Percentiles rank a stretch among this genome's conserved stretches.
phyloP scores from a whole-genome alignment of 1,140 invertebrate species.

The Watersipora subatra region DNA sequence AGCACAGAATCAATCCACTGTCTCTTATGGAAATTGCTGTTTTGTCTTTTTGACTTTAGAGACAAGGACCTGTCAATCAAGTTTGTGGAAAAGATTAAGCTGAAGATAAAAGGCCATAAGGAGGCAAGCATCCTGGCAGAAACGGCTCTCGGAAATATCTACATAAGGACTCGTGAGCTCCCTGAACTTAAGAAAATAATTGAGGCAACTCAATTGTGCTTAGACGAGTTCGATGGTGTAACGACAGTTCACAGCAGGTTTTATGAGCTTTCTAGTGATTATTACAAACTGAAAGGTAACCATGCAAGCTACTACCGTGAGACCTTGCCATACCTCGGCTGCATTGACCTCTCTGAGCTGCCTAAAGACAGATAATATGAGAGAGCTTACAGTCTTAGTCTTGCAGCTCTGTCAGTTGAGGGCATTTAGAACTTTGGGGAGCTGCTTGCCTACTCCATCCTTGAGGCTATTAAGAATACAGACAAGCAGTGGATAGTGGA shows the following conservation, averaged over 20 bases:
- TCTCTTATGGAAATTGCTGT: no score
- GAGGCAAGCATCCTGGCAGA: conserved; percentile 74
- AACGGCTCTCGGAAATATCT: conserved; percentile 69
- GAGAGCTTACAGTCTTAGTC: conserved; percentile 75
- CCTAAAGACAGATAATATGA: conserved; percentile 38
- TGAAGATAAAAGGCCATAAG: conserved; percentile 63
- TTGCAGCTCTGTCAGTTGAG: conserved; percentile 76
- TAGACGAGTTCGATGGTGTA: conserved; percentile 79
- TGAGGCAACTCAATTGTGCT: conserved; percentile 68
- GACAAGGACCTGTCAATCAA: no score
- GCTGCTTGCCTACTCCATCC: conserved; percentile 80
- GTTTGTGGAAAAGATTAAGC: no score
- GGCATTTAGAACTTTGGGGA: conserved; percentile 96
- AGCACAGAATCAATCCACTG: no score
- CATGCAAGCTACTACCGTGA: conserved; percentile 87
- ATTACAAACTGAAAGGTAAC: conserved; percentile 70
- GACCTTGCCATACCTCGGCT: conserved; percentile 85
- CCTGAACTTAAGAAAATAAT: conserved; percentile 73
- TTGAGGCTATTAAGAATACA: conserved; percentile 66
- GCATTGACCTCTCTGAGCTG: conserved; percentile 60
- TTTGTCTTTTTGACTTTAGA: no score
- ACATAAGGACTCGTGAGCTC: conserved; percentile 66
- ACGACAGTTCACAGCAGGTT: conserved; percentile 86
- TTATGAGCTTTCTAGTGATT: conserved; percentile 82
- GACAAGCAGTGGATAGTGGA: conserved; percentile 77